These are phyloP conservation scores for Larimichthys crocea DNA, from an alignment of 2,113 vertebrate genomes.

Conservation along the genomic window DNA sequence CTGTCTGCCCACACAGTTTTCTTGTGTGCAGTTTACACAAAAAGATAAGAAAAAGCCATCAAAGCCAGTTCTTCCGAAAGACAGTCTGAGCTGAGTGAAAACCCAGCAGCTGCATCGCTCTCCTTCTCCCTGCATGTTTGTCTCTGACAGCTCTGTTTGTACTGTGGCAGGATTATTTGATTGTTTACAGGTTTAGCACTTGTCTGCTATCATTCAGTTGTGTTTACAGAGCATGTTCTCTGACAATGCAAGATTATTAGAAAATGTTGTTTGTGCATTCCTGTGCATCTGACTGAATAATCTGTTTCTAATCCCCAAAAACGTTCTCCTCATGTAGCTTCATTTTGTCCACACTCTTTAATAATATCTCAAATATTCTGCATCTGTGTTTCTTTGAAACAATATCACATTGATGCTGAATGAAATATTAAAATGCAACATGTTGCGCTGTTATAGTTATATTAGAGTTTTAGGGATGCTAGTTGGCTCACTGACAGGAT, in stretches of 20 bases:
- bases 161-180: constrained; percentile 52
- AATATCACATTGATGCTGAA: constrained; percentile 30
- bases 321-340: not conserved
- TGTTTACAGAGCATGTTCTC: constrained; percentile 45
- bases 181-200: constrained; percentile 59
- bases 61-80: constrained; percentile 26
- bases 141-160: constrained; percentile 50
- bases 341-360: constrained; percentile 24
- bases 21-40: constrained; percentile 20
- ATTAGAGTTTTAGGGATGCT: no score
- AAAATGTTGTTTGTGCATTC: constrained; percentile 8
- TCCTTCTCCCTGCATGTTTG: constrained; percentile 16
- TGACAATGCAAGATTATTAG: constrained; percentile 29
- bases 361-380: constrained; percentile 24
- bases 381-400: constrained; percentile 42
- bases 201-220: constrained; percentile 54
- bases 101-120: constrained; percentile 4
- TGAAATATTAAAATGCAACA: constrained; percentile 34
- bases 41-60: not conserved
- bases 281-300: constrained; percentile 23
- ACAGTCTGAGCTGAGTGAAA: constrained; percentile 16
- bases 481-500: no score
- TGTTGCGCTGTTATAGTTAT: not conserved
- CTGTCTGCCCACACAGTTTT: constrained; percentile 42
- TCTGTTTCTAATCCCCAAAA: constrained; percentile 9